A percentile compares a stretch with the other conserved stretches of the same genome.
Evolutionary conservation across 2,797 vertebrate genomes (phyloP).

Genomic region (Poeciliopsis turneri): DNA sequence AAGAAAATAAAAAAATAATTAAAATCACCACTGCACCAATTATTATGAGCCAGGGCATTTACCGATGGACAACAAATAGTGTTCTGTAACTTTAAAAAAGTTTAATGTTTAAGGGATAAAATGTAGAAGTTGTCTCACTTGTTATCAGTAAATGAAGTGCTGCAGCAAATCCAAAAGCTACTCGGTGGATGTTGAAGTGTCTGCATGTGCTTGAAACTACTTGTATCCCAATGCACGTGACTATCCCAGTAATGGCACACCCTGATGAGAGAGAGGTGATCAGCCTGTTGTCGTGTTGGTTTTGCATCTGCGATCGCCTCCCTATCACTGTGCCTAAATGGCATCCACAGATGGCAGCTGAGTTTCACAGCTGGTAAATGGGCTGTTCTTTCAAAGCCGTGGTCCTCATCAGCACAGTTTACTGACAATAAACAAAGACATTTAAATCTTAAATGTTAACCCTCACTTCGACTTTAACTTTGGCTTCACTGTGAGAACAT

Average conservation of each 20-base stretch:
- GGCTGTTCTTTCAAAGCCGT: constrained; percentile 39
- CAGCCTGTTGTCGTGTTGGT: constrained; percentile 49
- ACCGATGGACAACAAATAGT: neutral
- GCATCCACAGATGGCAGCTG: constrained; percentile 62
- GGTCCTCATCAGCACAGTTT: constrained; percentile 27
- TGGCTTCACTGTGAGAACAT: constrained; percentile 12
- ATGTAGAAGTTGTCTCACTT: constrained; percentile 13
- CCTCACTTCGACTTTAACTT: neutral
- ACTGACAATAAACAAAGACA: constrained; percentile 18
- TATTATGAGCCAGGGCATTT: neutral
- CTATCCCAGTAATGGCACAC: constrained; percentile 33
- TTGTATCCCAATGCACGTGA: constrained; percentile 31
- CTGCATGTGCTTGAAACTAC: constrained; percentile 30
- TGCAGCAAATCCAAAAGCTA: constrained; percentile 16
- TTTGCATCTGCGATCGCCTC: constrained; percentile 59
- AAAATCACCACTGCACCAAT: neutral
- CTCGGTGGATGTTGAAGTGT: constrained; percentile 15
- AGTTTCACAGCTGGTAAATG: constrained; percentile 51
- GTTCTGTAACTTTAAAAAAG: neutral
- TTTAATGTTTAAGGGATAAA: neutral
- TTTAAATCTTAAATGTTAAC: constrained; percentile 25
- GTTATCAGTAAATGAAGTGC: constrained; percentile 9
- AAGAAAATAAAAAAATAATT: neutral
- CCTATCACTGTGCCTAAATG: constrained; percentile 44
- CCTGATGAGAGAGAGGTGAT: constrained; percentile 48